Evolutionary conservation across 2,888 invertebrate species (phyloP), one percentile per base, ranked within the genome.

Genomic region (Drosophila fungiperda): DNA sequence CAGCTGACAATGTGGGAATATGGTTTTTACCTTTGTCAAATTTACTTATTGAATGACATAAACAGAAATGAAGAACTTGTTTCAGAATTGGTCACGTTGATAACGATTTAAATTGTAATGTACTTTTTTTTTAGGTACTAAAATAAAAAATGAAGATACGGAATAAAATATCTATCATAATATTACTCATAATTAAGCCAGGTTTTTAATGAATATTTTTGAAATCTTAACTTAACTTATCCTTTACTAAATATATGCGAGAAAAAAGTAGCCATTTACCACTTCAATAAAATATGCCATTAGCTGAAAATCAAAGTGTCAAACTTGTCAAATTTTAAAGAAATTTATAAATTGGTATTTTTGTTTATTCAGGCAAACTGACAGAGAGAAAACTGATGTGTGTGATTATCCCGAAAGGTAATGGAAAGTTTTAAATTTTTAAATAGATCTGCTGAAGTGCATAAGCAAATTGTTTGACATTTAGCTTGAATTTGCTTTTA

Each of bases 21-120:
- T 38, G 33, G 9, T 17, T 58, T 40, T 29, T 38, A 65, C 57
- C 60, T 70, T 50, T 76, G 59, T 59, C 59, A 71, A 55, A n/a
- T 49, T 23, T 48, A 15, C 20, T 36, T 71, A 48, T n/a, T 26
- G 15, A 66, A 66, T 54, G 67, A 32, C 42, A 42, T 23, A 2
- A 32, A 45, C 36, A 73, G 48, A 33, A 35, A 42, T 35, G 26
- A 20, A 23, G 2, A 32, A 20, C 20, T 20, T 15, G 2, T 15
- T 8, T 29, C 23, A 15, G 3, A 2, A 35, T 26, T 20, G 29
- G 7, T 1, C 5, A 8, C 11, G 45, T 15, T 15, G 23, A 23
- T 45, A 23, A 15, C 15, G 12, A 15, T 45, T 45, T 45, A 20
- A 20, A 45, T 15, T 7, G 3, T 20, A 20, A 20, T 45, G 3